Conservation (phyloP, 2,797 vertebrate species). For the Sarcophilus harrisii region DNA sequence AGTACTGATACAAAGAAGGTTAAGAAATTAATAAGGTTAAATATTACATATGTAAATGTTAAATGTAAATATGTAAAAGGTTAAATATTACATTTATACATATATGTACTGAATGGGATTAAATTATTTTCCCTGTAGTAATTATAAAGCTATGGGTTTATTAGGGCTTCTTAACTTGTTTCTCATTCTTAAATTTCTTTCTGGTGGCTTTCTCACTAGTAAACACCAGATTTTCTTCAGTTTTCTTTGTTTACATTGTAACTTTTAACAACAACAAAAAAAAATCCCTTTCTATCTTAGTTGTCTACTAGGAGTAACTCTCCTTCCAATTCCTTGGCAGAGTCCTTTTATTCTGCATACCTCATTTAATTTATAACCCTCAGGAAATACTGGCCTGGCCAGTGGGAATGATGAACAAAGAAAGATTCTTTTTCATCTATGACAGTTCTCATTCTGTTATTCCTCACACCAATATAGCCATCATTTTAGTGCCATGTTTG, state of each 20-base stretch:
- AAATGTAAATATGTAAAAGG: too few species aligned
- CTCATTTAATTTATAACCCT: not conserved
- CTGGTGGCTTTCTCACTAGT: constrained; percentile 38
- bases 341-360: constrained; percentile 12
- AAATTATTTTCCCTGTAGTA: constrained; percentile 28
- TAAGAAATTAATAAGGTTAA: constrained; percentile 28
- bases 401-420: constrained; percentile 12
- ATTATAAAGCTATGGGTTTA: constrained; percentile 37
- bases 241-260: constrained; percentile 4
- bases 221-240: constrained; percentile 49
- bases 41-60: not conserved
- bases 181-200: constrained; percentile 54
- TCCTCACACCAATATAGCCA: not conserved
- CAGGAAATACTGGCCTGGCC: constrained; percentile 14
- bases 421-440: not conserved
- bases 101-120: not conserved
- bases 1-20: constrained; percentile 36
- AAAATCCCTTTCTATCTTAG: constrained; percentile 12
- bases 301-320: not conserved
- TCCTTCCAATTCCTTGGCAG: not conserved
- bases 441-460: not conserved
- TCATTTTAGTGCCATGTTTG: not conserved
- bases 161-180: constrained; percentile 53
- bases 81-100: not conserved
- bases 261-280: too few species aligned